Percentiles rank a stretch among this genome's conserved stretches.
Evolutionary conservation across 2,888 invertebrate species (phyloP).

Genomic region (Shargacucullia verbasci): DNA sequence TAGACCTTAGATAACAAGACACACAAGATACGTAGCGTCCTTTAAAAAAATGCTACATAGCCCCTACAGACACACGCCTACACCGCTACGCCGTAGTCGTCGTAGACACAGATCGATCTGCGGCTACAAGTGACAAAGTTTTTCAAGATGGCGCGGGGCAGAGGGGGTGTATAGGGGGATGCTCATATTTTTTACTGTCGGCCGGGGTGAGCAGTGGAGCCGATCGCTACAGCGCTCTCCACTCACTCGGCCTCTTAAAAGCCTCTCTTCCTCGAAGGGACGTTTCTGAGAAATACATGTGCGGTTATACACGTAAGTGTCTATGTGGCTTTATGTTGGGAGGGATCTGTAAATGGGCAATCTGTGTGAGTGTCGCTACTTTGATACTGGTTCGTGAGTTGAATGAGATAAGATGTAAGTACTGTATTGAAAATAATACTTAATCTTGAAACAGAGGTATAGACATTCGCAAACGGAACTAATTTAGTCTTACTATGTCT

Average conservation of each 20-base stretch:
- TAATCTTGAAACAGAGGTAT: too few relatives aligned
- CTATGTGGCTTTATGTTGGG: conserved; percentile 69
- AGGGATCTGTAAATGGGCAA: conserved; percentile 70
- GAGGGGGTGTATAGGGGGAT: conserved; percentile 74
- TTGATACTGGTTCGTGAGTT: conserved; percentile 56
- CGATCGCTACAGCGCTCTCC: conserved; percentile 88
- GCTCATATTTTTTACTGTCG: conserved; percentile 89
- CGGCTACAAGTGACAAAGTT: conserved; percentile 87
- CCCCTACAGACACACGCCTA: conserved; percentile 58
- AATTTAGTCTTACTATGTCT: too few relatives aligned
- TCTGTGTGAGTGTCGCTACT: conserved; percentile 60
- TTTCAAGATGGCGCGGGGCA: conserved; percentile 85
- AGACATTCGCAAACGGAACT: too few relatives aligned
- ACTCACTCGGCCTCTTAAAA: conserved; percentile 87
- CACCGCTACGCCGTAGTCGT: conserved; percentile 71
- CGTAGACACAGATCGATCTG: conserved; percentile 87
- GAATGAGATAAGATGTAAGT: conserved; percentile 42
- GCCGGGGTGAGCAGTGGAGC: conserved; percentile 87
- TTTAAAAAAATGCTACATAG: conserved; percentile 49
- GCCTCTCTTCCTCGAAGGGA: conserved; percentile 78
- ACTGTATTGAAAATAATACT: not conserved
- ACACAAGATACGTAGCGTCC: conserved; percentile 34
- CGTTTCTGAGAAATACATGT: conserved; percentile 77
- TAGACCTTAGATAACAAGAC: not conserved
- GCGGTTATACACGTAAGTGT: conserved; percentile 77